Conservation (phyloP, 2,888 invertebrate genomes). For the Rhamphomyia laevipes region DNA sequence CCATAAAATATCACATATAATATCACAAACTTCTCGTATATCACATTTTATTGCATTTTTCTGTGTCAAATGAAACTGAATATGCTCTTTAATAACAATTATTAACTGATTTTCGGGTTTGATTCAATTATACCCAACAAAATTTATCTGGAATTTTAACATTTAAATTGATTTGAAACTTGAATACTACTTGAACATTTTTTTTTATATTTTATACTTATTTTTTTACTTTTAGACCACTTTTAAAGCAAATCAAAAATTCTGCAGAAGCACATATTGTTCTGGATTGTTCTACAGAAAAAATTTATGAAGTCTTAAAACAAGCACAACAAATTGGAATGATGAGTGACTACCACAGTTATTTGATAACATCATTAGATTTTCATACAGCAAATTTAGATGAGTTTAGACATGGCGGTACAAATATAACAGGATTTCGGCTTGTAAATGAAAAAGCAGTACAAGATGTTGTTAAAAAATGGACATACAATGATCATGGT, state of each 20-base stretch:
- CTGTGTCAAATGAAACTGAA: no score
- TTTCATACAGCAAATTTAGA: constrained; percentile 84
- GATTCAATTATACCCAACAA: no score
- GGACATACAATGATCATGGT: constrained; percentile 64
- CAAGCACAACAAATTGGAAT: constrained; percentile 94
- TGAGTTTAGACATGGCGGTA: constrained; percentile 89
- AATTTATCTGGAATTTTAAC: no score
- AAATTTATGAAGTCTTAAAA: constrained; percentile 74
- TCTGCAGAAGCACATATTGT: constrained; percentile 86
- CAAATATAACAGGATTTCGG: constrained; percentile 88
- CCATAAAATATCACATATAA: no score
- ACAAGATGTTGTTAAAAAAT: constrained; percentile 63
- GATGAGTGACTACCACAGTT: constrained; percentile 94
- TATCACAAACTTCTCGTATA: no score
- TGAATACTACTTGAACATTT: background rate
- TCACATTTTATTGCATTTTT: no score
- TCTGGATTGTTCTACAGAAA: constrained; percentile 76
- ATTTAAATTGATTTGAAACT: background rate
- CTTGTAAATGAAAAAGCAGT: constrained; percentile 79
- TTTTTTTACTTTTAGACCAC: constrained; percentile 49
- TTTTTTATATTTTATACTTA: background rate
- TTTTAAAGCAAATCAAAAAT: constrained; percentile 84
- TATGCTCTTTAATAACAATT: no score
- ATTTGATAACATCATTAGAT: constrained; percentile 84
- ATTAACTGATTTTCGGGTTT: no score